These are phyloP conservation scores for Chionodraco myersi DNA, from an alignment of 2,113 vertebrate species.

Conservation along the genomic window DNA sequence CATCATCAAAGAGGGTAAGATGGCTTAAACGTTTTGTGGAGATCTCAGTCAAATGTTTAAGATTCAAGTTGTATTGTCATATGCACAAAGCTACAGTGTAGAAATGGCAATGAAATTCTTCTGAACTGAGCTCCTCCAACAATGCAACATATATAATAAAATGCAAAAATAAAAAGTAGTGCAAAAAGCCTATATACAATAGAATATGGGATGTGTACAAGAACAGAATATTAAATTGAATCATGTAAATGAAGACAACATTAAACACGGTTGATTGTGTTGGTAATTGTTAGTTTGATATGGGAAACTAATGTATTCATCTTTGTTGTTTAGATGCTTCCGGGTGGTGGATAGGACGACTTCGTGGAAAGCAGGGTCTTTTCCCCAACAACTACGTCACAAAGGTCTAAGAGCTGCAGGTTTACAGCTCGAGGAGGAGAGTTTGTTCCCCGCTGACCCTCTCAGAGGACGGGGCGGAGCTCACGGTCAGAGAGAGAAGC, in stretches of 20 bases:
- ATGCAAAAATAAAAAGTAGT: no score
- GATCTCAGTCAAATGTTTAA: background rate
- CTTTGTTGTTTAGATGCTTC: conserved; percentile 87
- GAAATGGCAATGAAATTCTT: no score
- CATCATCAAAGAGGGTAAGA: conserved; percentile 92
- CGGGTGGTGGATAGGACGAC: conserved; percentile 97
- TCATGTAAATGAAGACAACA: no score
- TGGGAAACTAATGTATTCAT: background rate
- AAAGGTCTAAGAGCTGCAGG: conserved; percentile 87
- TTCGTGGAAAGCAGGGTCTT: conserved; percentile 96
- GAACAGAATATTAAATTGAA: no score
- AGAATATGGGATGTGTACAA: no score
- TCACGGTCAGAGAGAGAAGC: conserved; percentile 30
- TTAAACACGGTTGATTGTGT: no score
- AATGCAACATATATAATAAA: no score
- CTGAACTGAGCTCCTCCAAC: no score
- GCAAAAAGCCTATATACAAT: no score
- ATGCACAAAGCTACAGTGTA: no score
- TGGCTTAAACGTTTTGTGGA: background rate
- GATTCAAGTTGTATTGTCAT: no score
- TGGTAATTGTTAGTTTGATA: background rate
- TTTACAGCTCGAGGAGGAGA: conserved; percentile 30
- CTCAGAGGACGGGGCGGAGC: conserved; percentile 27
- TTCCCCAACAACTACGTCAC: conserved; percentile 98
- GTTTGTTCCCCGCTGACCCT: conserved; percentile 39